Evolutionary conservation across 2,888 invertebrate genomes (phyloP), one percentile per base, ranked within the genome.

Genomic region (Aleiodes testaceus): DNA sequence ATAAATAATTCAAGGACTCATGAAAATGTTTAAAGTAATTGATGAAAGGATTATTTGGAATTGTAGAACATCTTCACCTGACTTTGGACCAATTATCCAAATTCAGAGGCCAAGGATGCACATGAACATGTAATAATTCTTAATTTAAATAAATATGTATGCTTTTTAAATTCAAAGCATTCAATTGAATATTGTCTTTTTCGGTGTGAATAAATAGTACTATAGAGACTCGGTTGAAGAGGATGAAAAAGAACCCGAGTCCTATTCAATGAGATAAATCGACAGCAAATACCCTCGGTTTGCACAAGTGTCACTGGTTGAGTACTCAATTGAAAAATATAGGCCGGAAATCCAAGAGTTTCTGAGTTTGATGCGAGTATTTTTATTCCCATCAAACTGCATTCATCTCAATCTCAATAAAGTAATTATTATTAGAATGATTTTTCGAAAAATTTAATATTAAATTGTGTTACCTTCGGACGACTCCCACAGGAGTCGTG

Each of bases 221-320:
- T n/a, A n/a, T 12, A 26, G 53, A 22, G 22, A 18, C 22, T 52
- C 26, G 16, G 3, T 55, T 42, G 42, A 42, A 18, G 42, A 18
- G 59, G 36, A 59, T 59, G 36, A 36, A 59, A 59, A 59, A 18
- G 36, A 42, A n/a, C 59, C 16, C 3, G 59, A 5, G 18, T 11
- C 20, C 50, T 36, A 50, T 59, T 59, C 36, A 59, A 59, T 59
- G 59, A 55, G 55, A 59, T 59, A 59, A 59, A 59, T 59, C 59
- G 59, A 42, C 36, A 36, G 59, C 59, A 59, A 59, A 59, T 9
- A 59, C 16, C 16, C 18, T 50, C 18, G 3, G 16, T 7, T 16
- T 11, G 50, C 11, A 42, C 11, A 42, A 42, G 59, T 36, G 59
- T 59, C 42, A 42, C 18, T 59, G 20, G 36, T 36, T 59, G 59